Conservation (phyloP, 2,797 vertebrate species). For the Antennarius maculatus region DNA sequence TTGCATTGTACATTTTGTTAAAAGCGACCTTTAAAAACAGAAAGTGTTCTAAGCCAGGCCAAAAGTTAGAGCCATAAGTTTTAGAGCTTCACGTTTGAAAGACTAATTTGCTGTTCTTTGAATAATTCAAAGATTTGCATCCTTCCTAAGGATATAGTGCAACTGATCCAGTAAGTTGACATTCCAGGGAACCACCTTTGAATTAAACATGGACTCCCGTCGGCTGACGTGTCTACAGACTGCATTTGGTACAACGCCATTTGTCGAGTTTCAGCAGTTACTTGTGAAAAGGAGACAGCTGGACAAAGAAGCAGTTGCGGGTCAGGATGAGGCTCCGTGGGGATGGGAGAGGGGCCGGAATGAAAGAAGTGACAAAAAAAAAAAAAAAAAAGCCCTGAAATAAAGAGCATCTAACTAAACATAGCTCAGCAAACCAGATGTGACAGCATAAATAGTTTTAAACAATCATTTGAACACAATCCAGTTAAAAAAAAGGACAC, state of each 20-base stretch:
- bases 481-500: background rate
- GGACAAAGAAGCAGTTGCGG: background rate
- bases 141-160: too few relatives aligned
- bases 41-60: too few relatives aligned
- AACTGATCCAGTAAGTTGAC: background rate
- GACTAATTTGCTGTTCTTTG: too few relatives aligned
- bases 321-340: background rate
- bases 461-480: conserved; percentile 5
- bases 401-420: background rate
- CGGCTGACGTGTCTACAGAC: background rate
- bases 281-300: background rate
- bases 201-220: conserved; percentile 9
- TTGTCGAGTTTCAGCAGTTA: background rate
- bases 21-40: too few relatives aligned
- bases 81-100: too few relatives aligned
- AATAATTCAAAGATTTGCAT: too few relatives aligned
- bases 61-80: too few relatives aligned
- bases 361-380: background rate
- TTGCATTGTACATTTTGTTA: too few relatives aligned
- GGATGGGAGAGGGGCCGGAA: background rate
- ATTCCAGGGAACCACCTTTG: conserved; percentile 35
- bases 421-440: background rate
- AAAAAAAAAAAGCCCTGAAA: background rate
- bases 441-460: background rate
- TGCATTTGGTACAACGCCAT: background rate